Base-by-base conservation (phyloP, 2,888 invertebrate species). In the Leucozona laternaria region DNA sequence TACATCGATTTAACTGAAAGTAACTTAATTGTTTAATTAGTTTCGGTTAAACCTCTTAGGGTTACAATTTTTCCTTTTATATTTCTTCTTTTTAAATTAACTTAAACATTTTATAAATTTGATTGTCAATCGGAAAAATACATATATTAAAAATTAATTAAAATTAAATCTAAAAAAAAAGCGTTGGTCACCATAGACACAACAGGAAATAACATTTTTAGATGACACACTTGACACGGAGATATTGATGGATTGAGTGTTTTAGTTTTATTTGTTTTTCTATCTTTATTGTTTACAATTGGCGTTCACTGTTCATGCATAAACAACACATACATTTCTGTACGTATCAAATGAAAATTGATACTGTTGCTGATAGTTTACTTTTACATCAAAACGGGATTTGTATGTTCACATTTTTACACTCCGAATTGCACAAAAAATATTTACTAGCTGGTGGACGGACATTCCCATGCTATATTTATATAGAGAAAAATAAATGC, bases 271-370 rank as follows among this genome's bases (percentile, higher is more conserved):
- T 40, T 60, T 60, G 22, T 60, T 60, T 37, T 60, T 40, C 22
- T n/a, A 22, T 40, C 22, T 60, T 60, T 60, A 58, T 58, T 58
- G 37, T 58, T 37, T 7, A 4, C 55, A 20, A 31, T 34, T 58
- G 22, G 20, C 15, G 40, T 60, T 37, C 55, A 55, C n/a, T 50
- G 22, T 22, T 13, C 20, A 50, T 22, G 13, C 11, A 53, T 25
- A 48, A 20, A 48, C n/a, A n/a, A n/a, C n/a, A 48, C 17, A 17
- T 20, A 22, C 0, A 17, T 13, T 2, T 20, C 13, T 50, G 2
- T 37, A 20, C 37, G 37, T 58, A 8, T 40, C 60, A 37, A 60
- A 60, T 40, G 37, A 60, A 58, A 58, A 60, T 40, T 60, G 60
- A 60, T 60, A 60, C 20, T 34, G 17, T 13, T 58, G 31, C 34